Percentiles rank a stretch among this genome's conserved stretches.
Evolutionary conservation across 2,888 invertebrate genomes (phyloP).

Genomic region (Spodoptera picta): DNA sequence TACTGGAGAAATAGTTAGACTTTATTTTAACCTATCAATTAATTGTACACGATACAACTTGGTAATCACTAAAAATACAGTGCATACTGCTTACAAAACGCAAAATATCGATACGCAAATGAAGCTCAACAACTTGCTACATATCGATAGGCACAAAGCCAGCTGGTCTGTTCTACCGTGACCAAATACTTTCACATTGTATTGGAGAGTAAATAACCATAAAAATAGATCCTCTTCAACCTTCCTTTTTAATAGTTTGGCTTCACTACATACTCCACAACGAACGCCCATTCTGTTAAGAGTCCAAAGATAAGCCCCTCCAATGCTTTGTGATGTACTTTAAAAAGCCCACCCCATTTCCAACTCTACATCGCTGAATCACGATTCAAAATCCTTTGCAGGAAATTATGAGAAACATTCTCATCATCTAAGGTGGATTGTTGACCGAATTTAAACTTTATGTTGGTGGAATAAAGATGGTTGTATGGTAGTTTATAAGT

Average conservation of each 20-base stretch:
- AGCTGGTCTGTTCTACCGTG: slow-evolving; percentile 4
- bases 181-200: slow-evolving; percentile 13
- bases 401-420: slow-evolving; percentile 9
- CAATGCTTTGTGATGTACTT: slow-evolving; percentile 31
- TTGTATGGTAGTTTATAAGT: slow-evolving; percentile 3
- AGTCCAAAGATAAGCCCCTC: slow-evolving; percentile 55
- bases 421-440: slow-evolving; percentile 16
- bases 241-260: slow-evolving; percentile 48
- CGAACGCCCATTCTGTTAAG: slow-evolving; percentile 56
- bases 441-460: slow-evolving; percentile 21
- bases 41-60: too few relatives aligned
- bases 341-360: slow-evolving; percentile 5
- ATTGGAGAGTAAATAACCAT: slow-evolving; percentile 18
- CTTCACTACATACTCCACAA: slow-evolving; percentile 32
- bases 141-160: slow-evolving; percentile 22
- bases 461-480: background rate
- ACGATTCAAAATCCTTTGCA: slow-evolving; percentile 22
- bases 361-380: background rate
- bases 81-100: too few relatives aligned
- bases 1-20: too few relatives aligned
- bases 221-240: slow-evolving; percentile 32
- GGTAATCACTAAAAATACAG: too few relatives aligned
- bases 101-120: background rate
- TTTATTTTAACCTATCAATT: too few relatives aligned
- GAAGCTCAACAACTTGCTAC: background rate